Percentiles rank a stretch among this genome's conserved stretches.
Conservation (phyloP, 2,113 vertebrate species). For the Litocranius walleri region DNA sequence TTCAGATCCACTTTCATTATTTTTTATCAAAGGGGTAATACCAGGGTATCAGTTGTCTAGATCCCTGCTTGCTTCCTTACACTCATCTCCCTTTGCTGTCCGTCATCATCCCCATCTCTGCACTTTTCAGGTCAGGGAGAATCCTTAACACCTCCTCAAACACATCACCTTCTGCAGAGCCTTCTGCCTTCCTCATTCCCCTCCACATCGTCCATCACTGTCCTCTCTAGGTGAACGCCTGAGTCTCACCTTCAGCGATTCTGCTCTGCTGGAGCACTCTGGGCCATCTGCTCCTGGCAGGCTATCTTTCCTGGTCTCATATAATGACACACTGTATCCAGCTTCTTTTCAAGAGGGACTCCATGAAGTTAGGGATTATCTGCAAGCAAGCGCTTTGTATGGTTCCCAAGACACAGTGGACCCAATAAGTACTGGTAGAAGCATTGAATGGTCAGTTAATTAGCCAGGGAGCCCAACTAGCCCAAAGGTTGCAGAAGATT, state of each 20-base stretch:
- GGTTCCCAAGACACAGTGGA: not conserved
- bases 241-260: not conserved
- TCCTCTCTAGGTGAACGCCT: too few species aligned
- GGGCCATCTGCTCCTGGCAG: too few species aligned
- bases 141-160: not conserved
- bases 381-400: too few species aligned
- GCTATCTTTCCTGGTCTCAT: not conserved
- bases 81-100: not conserved
- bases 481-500: too few species aligned
- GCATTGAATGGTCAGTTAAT: not conserved
- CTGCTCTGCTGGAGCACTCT: not conserved
- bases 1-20: not conserved
- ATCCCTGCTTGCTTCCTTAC: not conserved
- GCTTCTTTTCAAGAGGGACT: not conserved
- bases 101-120: not conserved
- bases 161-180: fast-evolving
- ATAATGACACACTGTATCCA: fast-evolving
- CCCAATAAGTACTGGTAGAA: not conserved
- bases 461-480: not conserved
- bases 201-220: fast-evolving
- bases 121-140: fast-evolving
- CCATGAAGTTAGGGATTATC: not conserved
- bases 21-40: not conserved
- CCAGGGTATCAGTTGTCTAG: not conserved
- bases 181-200: fast-evolving